Conservation (phyloP, 2,888 invertebrate species). For the Anaspis maculata region DNA sequence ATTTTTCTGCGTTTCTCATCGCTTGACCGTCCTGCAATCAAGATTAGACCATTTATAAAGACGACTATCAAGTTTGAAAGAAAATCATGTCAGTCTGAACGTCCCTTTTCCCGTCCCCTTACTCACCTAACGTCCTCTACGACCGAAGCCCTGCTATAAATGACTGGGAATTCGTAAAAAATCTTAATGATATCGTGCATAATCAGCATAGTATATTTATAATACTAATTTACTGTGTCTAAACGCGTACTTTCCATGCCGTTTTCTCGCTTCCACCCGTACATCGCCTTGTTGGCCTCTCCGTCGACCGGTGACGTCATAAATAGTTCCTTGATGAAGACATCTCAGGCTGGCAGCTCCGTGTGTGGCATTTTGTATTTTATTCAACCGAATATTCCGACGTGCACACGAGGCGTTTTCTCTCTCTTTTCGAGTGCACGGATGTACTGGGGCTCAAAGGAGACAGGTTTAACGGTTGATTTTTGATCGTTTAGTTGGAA, state of each 20-base stretch:
- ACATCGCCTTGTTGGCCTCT: slow-evolving; percentile 5
- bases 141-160: not conserved
- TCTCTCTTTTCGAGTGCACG: not conserved
- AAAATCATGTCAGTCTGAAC: too few relatives aligned
- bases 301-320: slow-evolving; percentile 35
- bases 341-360: slow-evolving; percentile 41
- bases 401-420: slow-evolving; percentile 1
- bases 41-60: too few relatives aligned
- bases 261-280: slow-evolving; percentile 7
- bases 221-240: slow-evolving; percentile 17
- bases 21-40: too few relatives aligned
- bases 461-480: too few relatives aligned
- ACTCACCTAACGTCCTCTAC: not conserved
- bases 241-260: slow-evolving; percentile 11
- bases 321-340: slow-evolving; percentile 43
- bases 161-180: slow-evolving; percentile 5
- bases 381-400: slow-evolving; percentile 27
- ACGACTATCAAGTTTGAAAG: too few relatives aligned
- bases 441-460: too few relatives aligned
- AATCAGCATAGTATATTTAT: slow-evolving; percentile 18
- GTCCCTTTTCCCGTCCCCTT: too few relatives aligned
- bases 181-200: slow-evolving; percentile 19
- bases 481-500: too few relatives aligned
- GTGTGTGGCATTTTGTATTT: slow-evolving; percentile 42
- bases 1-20: too few relatives aligned